These are phyloP conservation scores for Montipora cactus DNA, from an alignment of 64 coral and sea anemone species.

Conservation along the genomic window DNA sequence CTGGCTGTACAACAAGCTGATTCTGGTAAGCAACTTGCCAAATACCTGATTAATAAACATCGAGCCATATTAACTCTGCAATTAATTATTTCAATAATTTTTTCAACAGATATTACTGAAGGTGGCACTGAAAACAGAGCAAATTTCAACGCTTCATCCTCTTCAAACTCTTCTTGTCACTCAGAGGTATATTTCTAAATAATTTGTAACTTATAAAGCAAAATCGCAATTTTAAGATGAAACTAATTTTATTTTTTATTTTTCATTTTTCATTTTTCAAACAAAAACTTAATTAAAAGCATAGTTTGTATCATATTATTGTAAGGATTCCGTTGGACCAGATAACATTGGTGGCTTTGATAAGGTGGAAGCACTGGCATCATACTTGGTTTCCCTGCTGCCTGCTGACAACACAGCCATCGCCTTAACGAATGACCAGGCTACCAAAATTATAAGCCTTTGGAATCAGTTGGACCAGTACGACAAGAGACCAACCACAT, in stretches of 20 bases:
- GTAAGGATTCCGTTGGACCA: background rate
- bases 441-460: too few species aligned
- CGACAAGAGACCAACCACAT: background rate
- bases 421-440: too few species aligned
- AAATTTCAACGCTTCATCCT: background rate
- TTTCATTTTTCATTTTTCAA: background rate
- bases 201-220: background rate
- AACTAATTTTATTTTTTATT: too few species aligned
- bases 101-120: background rate
- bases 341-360: background rate
- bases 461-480: background rate
- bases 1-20: background rate
- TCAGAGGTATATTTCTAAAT: background rate
- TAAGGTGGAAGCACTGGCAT: background rate
- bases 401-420: background rate
- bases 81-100: background rate
- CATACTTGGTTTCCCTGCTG: background rate
- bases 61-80: background rate
- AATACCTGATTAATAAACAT: background rate
- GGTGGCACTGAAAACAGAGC: background rate
- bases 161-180: background rate
- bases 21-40: background rate
- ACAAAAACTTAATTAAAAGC: background rate
- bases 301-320: background rate
- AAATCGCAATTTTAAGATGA: background rate